Conservation (phyloP, 2,888 invertebrate species). For the Penaeus monodon region DNA sequence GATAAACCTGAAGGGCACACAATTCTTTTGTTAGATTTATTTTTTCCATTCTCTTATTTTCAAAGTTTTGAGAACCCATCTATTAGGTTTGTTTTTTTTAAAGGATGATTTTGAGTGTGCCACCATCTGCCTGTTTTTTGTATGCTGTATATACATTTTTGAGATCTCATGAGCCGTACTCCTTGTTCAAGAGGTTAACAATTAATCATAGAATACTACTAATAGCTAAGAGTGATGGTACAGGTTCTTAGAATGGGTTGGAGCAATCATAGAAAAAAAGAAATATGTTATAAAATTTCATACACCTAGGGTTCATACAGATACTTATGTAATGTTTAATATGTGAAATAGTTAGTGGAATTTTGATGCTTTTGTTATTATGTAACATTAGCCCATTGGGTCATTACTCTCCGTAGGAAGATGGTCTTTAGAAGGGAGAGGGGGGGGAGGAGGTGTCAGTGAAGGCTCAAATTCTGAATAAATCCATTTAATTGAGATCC, state of each 20-base stretch:
- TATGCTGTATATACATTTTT: slow-evolving; percentile 25
- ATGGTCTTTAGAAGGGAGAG: too few relatives aligned
- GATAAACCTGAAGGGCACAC: too few relatives aligned
- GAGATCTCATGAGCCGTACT: slow-evolving; percentile 31
- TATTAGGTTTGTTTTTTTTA: too few relatives aligned
- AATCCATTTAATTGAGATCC: slow-evolving; percentile 45
- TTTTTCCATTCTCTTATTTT: slow-evolving; percentile 11
- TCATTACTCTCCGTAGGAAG: slow-evolving; percentile 9
- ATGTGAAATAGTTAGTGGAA: slow-evolving; percentile 21
- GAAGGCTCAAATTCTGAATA: slow-evolving; percentile 18
- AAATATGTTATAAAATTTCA: slow-evolving; percentile 29
- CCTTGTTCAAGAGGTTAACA: slow-evolving; percentile 26
- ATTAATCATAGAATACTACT: slow-evolving; percentile 16
- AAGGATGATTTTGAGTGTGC: slow-evolving; percentile 4
- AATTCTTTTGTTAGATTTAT: too few relatives aligned
- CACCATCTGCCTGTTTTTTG: slow-evolving; percentile 10
- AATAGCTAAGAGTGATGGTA: slow-evolving; percentile 30
- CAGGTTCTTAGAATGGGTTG: slow-evolving; percentile 30
- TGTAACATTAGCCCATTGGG: not conserved
- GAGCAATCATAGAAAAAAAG: slow-evolving; percentile 2
- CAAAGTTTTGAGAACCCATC: too few relatives aligned
- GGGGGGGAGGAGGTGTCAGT: too few relatives aligned
- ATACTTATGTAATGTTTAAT: slow-evolving; percentile 25
- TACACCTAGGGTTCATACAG: slow-evolving; percentile 19
- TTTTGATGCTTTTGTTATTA: slow-evolving; percentile 15